Evolutionary conservation across 2,113 vertebrate species (phyloP), one percentile per base, ranked within the genome.

Genomic region (Elgaria multicarinata): DNA sequence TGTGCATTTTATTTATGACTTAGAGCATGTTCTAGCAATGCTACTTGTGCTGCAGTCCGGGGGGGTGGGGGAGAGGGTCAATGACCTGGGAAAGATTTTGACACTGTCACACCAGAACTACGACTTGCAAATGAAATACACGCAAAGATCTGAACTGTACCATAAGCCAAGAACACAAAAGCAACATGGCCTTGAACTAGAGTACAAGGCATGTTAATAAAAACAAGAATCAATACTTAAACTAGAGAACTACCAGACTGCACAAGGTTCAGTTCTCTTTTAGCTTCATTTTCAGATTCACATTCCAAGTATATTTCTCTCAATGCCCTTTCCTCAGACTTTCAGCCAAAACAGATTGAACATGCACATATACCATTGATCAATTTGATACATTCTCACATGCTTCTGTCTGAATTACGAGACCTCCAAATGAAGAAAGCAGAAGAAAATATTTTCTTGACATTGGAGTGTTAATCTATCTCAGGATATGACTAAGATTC

Each of bases 181-280:
- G 89, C 90, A 95, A 95, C 85, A 86, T 90, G 91, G 93, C 92
- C 92, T 87, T 94, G 88, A 92, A 89, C 46, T 71, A 83, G 26
- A 85, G 90, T 95, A 95, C 91, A 95, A 92, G 92, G 90, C 95
- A 94, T 91, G 90, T 93, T 94, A 93, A 91, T 69, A 94, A 84
- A 89, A 89, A 94, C 91, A 78, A 92, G 84, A 80, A 62, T 76
- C 67, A 89, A 78, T 0, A 71, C 72, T 88, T 84, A 94, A 93
- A 76, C n/a, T 42, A 74, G n/a, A 92, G 81, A 91, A 88, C 36
- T 66, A 74, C 76, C 75, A 90, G 72, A 85, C 5, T 69, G 71
- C 83, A 26, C 72, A 91, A 87, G 75, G 85, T 64, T 75, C 50
- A 82, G 39, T 88, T 89, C 58, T 1, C 0, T 42, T 74, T 87